phyloP scores from a whole-genome alignment of 2,888 invertebrate genomes.

The Zaprionus bogoriensis region DNA sequence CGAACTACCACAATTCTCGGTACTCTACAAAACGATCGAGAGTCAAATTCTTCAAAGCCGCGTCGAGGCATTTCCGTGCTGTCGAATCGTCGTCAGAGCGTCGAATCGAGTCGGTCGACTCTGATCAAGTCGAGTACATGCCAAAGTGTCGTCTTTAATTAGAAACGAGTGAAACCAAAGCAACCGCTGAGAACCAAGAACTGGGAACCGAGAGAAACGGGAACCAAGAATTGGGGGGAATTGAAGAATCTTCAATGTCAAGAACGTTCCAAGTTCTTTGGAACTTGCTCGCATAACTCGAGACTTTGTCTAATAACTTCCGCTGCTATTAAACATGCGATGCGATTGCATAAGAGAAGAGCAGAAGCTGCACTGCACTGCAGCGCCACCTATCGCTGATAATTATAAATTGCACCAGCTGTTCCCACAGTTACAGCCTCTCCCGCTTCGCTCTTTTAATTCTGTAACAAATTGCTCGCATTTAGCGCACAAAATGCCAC shows the following conservation, averaged over 20 bases:
- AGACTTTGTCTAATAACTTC: slow-evolving; percentile 67
- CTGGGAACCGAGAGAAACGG: background rate
- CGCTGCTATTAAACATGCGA: slow-evolving; percentile 60
- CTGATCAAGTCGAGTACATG: slow-evolving; percentile 49
- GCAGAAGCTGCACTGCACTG: background rate
- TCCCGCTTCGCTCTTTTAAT: slow-evolving; percentile 36
- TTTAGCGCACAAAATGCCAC: slow-evolving; percentile 74
- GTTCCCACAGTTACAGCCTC: slow-evolving; percentile 11
- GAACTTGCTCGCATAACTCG: slow-evolving; percentile 58
- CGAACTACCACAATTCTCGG: slow-evolving; percentile 47
- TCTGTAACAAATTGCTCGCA: slow-evolving; percentile 73
- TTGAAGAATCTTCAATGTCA: slow-evolving; percentile 41
- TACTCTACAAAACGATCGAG: slow-evolving; percentile 47
- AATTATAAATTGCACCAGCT: slow-evolving; percentile 61
- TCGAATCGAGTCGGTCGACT: slow-evolving; percentile 4
- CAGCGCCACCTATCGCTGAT: slow-evolving; percentile 71
- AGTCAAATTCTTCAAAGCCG: slow-evolving; percentile 35
- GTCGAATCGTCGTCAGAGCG: background rate
- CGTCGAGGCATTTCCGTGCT: slow-evolving; percentile 67
- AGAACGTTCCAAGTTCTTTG: slow-evolving; percentile 58
- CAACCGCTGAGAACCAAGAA: slow-evolving; percentile 15
- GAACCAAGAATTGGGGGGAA: background rate
- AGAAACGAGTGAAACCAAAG: slow-evolving; percentile 62
- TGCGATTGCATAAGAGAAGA: slow-evolving; percentile 43
- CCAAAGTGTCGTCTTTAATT: slow-evolving; percentile 79